A percentile compares a stretch with the other conserved stretches of the same genome.
These are phyloP conservation scores for Amiota mariae DNA, from an alignment of 2,888 invertebrate species.

Conservation along the genomic window DNA sequence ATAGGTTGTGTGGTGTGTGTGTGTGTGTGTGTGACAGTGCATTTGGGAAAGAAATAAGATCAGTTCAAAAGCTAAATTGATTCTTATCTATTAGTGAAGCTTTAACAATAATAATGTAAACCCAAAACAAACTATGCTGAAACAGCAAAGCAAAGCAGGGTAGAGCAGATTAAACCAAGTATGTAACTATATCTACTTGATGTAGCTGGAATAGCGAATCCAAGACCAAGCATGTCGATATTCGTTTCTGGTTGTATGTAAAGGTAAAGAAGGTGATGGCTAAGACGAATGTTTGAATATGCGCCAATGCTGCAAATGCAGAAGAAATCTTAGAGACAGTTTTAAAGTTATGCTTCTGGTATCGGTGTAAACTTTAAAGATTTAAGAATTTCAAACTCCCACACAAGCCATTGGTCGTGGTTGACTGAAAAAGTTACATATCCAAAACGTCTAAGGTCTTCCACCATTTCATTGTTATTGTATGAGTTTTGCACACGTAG, in stretches of 20 bases:
- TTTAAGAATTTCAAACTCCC: no score
- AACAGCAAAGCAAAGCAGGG: not conserved
- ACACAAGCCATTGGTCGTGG: no score
- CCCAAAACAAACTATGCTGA: not conserved
- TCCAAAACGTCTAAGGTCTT: no score
- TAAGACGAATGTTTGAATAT: no score
- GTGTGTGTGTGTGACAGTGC: not conserved
- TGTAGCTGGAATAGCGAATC: not conserved
- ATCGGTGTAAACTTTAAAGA: no score
- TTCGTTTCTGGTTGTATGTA: slow-evolving; percentile 17
- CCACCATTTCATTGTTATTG: no score
- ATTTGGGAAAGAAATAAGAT: slow-evolving; percentile 10
- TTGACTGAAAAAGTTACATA: no score
- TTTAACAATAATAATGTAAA: not conserved
- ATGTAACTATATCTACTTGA: not conserved
- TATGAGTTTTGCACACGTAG: no score
- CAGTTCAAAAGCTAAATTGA: slow-evolving; percentile 16
- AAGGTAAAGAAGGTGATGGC: not conserved
- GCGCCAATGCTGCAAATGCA: no score
- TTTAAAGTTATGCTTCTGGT: no score
- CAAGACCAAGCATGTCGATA: not conserved
- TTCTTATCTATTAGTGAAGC: slow-evolving; percentile 11
- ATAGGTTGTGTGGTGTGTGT: not conserved
- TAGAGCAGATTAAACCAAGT: not conserved
- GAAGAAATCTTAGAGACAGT: no score